A percentile compares a stretch with the other conserved stretches of the same genome.
Conservation (phyloP, 2,888 invertebrate species). For the Glaucopsyche alexis region DNA sequence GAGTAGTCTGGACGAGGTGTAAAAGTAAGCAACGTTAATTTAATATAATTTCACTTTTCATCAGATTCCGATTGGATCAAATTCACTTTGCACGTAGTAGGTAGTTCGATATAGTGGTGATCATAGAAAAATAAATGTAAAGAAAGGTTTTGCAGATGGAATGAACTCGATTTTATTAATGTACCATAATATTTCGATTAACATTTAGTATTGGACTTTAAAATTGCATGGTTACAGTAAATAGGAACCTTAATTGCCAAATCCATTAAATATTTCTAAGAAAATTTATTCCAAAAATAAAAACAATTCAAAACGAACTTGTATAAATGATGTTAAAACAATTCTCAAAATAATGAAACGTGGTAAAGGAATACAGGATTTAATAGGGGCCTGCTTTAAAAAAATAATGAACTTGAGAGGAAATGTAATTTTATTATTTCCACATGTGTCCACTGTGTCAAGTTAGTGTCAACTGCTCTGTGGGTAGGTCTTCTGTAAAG, state of each 20-base stretch:
- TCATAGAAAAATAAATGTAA: background rate
- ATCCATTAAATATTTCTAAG: constrained; percentile 65
- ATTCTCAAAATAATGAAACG: constrained; percentile 73
- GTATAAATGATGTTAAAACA: constrained; percentile 52
- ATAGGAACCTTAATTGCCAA: constrained; percentile 76
- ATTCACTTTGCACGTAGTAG: too few relatives aligned
- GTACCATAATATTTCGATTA: constrained; percentile 12
- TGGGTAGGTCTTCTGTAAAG: constrained; percentile 76
- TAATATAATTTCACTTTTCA: too few relatives aligned
- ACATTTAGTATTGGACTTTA: constrained; percentile 20
- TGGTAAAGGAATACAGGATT: constrained; percentile 67
- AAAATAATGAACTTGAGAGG: constrained; percentile 71
- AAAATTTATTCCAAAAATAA: constrained; percentile 78
- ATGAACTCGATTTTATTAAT: constrained; percentile 25
- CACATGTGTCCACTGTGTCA: constrained; percentile 76
- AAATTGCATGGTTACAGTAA: constrained; percentile 23
- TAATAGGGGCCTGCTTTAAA: constrained; percentile 73
- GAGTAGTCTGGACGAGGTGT: too few relatives aligned
- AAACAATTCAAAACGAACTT: constrained; percentile 74
- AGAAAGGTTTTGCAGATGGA: constrained; percentile 18
- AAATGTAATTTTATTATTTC: constrained; percentile 80
- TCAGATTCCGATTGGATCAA: too few relatives aligned
- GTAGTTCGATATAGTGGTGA: too few relatives aligned
- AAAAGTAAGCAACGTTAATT: too few relatives aligned
- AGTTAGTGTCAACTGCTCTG: constrained; percentile 71